Evolutionary conservation across 2,797 vertebrate genomes (phyloP).

Genomic region (Diceros bicornis): DNA sequence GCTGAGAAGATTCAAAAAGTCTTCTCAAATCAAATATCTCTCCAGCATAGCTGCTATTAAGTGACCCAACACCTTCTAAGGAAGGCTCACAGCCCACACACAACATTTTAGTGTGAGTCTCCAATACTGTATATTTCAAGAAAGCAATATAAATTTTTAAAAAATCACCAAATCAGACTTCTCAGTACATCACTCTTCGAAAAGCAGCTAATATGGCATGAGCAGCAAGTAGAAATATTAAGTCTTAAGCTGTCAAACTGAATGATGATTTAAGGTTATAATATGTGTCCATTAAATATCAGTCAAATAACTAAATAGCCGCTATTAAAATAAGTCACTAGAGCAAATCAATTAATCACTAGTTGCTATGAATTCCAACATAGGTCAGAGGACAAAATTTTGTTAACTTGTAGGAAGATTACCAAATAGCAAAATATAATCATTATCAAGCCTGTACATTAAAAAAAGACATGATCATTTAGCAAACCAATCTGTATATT

Average conservation of each 20-base stretch:
- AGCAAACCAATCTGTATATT: background rate
- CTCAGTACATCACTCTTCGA: background rate
- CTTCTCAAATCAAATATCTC: slow-evolving; percentile 63
- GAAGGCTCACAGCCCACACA: background rate
- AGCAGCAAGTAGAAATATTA: background rate
- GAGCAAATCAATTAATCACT: slow-evolving; percentile 54
- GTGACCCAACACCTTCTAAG: slow-evolving; percentile 54
- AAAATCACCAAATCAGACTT: slow-evolving; percentile 4
- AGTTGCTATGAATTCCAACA: slow-evolving; percentile 26
- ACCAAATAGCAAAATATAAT: slow-evolving; percentile 44
- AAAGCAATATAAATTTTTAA: background rate
- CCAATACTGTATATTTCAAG: slow-evolving; percentile 27
- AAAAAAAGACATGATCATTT: background rate
- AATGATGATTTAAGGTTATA: background rate
- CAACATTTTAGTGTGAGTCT: background rate
- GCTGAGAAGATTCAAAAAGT: slow-evolving; percentile 65
- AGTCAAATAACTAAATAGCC: background rate
- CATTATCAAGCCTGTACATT: background rate
- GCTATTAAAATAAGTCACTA: background rate
- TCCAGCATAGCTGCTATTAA: slow-evolving; percentile 4
- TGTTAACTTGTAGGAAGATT: slow-evolving; percentile 14
- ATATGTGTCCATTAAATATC: background rate
- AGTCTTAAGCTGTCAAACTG: slow-evolving; percentile 4
- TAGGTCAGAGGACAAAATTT: slow-evolving; percentile 31
- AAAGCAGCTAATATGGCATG: background rate